These are phyloP conservation scores for Sebastes trivittatus DNA, from an alignment of 2,797 vertebrate species.

Conservation along the genomic window DNA sequence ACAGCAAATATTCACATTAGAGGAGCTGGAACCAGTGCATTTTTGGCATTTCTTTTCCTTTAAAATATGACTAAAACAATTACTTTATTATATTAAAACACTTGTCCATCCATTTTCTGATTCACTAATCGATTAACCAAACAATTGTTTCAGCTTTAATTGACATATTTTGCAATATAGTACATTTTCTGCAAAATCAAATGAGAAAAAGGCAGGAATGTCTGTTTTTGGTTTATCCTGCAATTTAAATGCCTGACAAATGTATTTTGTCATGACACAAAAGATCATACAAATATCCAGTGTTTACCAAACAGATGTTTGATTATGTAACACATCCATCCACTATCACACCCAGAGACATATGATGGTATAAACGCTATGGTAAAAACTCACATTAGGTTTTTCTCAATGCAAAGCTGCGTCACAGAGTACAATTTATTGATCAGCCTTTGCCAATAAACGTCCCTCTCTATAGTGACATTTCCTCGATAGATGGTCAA, in stretches of 20 bases:
- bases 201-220: background rate
- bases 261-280: background rate
- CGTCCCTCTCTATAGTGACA: background rate
- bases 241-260: background rate
- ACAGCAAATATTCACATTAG: no score
- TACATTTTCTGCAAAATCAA: background rate
- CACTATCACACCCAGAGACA: background rate
- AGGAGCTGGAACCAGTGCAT: no score
- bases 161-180: background rate
- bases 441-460: conserved; percentile 41
- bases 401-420: background rate
- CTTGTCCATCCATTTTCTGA: background rate
- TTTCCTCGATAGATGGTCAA: conserved; percentile 52
- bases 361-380: background rate
- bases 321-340: background rate
- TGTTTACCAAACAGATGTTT: background rate
- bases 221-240: background rate
- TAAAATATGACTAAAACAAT: no score
- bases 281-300: background rate
- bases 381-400: background rate
- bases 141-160: background rate
- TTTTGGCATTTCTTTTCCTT: rapidly evolving
- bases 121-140: background rate
- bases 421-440: conserved; percentile 35
- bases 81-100: background rate